Evolutionary conservation across 2,888 invertebrate species (phyloP), one percentile per base, ranked within the genome.

Genomic region (Dasypogon diadema): DNA sequence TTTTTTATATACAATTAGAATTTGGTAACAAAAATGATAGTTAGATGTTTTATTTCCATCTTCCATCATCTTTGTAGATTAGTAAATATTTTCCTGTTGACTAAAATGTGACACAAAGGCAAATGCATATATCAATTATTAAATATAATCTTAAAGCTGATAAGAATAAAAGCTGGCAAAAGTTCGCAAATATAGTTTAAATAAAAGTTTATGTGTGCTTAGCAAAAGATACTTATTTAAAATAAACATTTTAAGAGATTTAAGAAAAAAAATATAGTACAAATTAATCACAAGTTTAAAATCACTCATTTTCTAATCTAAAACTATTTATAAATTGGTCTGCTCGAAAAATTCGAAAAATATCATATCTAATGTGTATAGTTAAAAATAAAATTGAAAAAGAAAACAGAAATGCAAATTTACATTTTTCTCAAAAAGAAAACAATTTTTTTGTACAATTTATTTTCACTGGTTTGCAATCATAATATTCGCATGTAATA

Each of bases 381-480:
- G n/a, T n/a, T n/a, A 18, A 51, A 21, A 51, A 21, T 1, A 5
- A 51, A 48, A 63, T 18, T n/a, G n/a, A 63, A 34, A 63, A 63
- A 37, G 37, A 65, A 42, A 42, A 42, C 12, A 42, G 2, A 63
- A 65, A 65, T 46, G 12, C 16, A 65, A 65, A 63, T 22, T 42
- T 42, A 42, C 42, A 42, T 42, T 42, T 42, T 12, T 42, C n/a
- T 8, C 6, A 42, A 42, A 0, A 12, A 63, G 42, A n/a, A 18
- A 37, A n/a, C n/a, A 65, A 46, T 42, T 8, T 42, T 4, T 65
- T 65, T 65, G 46, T 65, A 65, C 65, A 65, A 14, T 65, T 30
- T 34, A 60, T 65, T 22, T 65, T 65, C 65, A 65, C 65, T 65
- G 46, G 8, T 48, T 65, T 65, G 51, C 65, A 46, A 65, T 46